Percentiles rank a stretch among this genome's conserved stretches.
These are phyloP conservation scores for Ectemnius lituratus DNA, from an alignment of 2,888 invertebrate species.

Conservation along the genomic window DNA sequence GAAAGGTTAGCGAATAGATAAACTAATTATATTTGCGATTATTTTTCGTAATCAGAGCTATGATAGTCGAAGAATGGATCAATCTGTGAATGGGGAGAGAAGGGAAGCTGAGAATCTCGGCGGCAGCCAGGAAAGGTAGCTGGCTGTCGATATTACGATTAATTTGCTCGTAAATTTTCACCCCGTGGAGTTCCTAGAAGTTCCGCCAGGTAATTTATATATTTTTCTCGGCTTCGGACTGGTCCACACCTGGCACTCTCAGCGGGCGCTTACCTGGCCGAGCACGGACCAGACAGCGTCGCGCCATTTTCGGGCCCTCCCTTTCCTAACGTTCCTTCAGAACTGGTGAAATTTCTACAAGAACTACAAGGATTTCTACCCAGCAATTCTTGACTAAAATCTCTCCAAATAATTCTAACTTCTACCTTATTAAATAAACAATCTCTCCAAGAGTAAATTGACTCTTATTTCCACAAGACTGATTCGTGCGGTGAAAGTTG, in stretches of 20 bases:
- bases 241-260: constrained; percentile 69
- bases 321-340: background rate
- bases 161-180: constrained; percentile 76
- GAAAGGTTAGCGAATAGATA: no score
- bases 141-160: constrained; percentile 74
- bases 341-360: constrained; percentile 25
- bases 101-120: constrained; percentile 6
- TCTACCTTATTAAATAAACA: background rate
- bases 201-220: constrained; percentile 73
- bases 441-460: background rate
- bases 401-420: background rate
- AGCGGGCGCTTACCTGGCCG: constrained; percentile 60
- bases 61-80: no score
- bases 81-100: background rate
- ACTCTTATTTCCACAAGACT: no score
- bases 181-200: constrained; percentile 70
- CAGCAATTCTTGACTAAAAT: constrained; percentile 9
- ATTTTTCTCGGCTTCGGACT: constrained; percentile 64
- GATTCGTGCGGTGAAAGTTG: no score
- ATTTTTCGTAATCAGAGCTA: no score
- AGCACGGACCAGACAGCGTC: constrained; percentile 70
- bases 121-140: constrained; percentile 46
- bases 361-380: constrained; percentile 5
- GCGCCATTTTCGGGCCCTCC: constrained; percentile 59
- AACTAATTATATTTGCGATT: no score